Evolutionary conservation across 92 coral and sea anemone species (phyloP).

Genomic region (Pocillopora meandrina): DNA sequence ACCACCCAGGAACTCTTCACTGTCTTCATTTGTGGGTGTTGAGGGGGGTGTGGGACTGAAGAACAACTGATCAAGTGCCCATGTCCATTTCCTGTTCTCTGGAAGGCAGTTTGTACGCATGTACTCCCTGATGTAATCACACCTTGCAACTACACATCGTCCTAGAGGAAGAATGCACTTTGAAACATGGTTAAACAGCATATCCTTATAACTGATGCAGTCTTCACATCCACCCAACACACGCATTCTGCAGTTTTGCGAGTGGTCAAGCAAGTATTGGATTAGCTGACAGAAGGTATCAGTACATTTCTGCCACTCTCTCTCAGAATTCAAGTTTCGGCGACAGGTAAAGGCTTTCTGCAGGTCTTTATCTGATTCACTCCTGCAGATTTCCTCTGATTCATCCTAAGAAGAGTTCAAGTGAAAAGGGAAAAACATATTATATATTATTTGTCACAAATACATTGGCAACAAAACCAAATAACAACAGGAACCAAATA

Average conservation of each 20-base stretch:
- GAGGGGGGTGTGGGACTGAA: constrained; percentile 35
- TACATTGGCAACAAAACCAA: no score
- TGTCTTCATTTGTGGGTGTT: constrained; percentile 13
- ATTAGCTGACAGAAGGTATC: not conserved
- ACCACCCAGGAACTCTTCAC: not conserved
- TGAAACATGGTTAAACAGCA: not conserved
- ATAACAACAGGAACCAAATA: no score
- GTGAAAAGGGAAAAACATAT: not conserved
- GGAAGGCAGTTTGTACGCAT: not conserved
- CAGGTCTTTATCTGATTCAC: not conserved
- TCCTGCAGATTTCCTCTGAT: not conserved
- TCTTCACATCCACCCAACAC: not conserved
- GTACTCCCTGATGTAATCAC: constrained; percentile 40
- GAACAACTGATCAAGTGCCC: constrained; percentile 43
- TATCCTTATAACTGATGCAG: not conserved
- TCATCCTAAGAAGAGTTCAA: not conserved
- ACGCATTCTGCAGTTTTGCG: not conserved
- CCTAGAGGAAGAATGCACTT: not conserved
- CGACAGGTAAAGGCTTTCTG: constrained; percentile 14
- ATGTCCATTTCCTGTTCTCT: constrained; percentile 32
- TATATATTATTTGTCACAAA: no score
- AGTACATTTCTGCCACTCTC: not conserved
- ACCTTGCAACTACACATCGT: not conserved
- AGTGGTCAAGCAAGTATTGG: not conserved
- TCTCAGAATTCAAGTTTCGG: not conserved